phyloP scores from a whole-genome alignment of 2,797 vertebrate genomes.

The Myotis myotis region DNA sequence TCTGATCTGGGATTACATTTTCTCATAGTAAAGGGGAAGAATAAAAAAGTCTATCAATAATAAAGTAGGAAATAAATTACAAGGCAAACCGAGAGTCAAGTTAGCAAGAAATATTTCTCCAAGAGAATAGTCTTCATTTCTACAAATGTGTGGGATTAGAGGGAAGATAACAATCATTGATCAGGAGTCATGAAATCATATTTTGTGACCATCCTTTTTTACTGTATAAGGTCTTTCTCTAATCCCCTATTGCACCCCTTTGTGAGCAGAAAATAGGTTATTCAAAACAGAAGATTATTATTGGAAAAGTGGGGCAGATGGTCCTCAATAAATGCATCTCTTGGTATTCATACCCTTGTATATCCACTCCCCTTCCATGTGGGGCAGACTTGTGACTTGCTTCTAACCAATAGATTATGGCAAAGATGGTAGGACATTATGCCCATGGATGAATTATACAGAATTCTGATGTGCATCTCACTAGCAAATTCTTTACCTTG shows the following conservation, averaged over 20 bases:
- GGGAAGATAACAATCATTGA: neutral
- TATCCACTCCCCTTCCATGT: neutral
- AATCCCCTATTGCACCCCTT: neutral
- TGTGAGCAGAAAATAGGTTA: neutral
- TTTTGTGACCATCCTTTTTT: neutral
- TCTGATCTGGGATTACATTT: constrained; percentile 36
- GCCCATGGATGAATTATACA: neutral
- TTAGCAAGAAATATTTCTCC: constrained; percentile 43
- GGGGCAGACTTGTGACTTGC: neutral
- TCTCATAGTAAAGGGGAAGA: neutral
- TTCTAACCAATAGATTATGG: neutral
- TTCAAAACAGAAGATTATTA: neutral
- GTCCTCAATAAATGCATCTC: neutral
- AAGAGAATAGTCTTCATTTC: constrained; percentile 38
- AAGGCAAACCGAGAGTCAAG: constrained; percentile 29
- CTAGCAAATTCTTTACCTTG: neutral
- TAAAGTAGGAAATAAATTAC: constrained; percentile 62
- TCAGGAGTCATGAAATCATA: neutral
- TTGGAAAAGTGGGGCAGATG: neutral
- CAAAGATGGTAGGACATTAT: neutral
- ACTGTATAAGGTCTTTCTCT: neutral
- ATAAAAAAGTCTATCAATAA: constrained; percentile 51
- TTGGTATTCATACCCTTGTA: neutral
- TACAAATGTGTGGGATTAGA: neutral
- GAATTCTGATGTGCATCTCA: neutral